Conservation (phyloP, 64 coral and sea anemone genomes). For the Actinia tenebrosa region DNA sequence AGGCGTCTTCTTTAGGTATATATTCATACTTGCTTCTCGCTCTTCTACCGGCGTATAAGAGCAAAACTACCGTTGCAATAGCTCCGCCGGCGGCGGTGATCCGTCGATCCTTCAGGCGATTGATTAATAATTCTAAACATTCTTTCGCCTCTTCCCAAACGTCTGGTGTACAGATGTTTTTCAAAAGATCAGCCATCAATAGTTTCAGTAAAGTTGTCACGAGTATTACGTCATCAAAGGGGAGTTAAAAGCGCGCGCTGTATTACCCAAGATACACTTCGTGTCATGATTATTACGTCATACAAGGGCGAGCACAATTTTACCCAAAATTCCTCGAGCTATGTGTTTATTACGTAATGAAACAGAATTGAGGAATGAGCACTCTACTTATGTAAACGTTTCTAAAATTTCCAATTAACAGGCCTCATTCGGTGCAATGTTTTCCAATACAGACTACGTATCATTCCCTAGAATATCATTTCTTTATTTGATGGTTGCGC, state of each 20-base stretch:
- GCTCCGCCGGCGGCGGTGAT: constrained; percentile 6
- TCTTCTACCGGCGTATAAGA: constrained; percentile 30
- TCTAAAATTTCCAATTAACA: too few species aligned
- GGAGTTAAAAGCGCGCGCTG: neutral
- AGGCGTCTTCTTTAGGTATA: constrained; percentile 38
- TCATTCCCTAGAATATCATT: too few species aligned
- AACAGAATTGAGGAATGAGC: neutral
- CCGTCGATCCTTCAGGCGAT: constrained; percentile 18
- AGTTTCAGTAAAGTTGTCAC: neutral
- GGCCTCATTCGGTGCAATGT: too few species aligned
- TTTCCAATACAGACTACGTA: too few species aligned
- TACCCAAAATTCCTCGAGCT: neutral
- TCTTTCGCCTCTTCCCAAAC: constrained; percentile 32
- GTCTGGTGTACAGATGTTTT: constrained; percentile 26
- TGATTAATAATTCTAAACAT: neutral
- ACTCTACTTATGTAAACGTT: too few species aligned
- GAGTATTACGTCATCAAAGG: neutral
- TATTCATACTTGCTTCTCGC: neutral
- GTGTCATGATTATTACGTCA: neutral
- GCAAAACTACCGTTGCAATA: neutral
- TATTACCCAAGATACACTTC: neutral
- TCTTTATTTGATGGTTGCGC: too few species aligned
- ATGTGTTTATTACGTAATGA: too few species aligned
- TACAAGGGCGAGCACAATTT: neutral
- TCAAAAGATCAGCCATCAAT: constrained; percentile 40